Evolutionary conservation across 2,113 vertebrate species (phyloP).

Genomic region (Hyaena hyaena): DNA sequence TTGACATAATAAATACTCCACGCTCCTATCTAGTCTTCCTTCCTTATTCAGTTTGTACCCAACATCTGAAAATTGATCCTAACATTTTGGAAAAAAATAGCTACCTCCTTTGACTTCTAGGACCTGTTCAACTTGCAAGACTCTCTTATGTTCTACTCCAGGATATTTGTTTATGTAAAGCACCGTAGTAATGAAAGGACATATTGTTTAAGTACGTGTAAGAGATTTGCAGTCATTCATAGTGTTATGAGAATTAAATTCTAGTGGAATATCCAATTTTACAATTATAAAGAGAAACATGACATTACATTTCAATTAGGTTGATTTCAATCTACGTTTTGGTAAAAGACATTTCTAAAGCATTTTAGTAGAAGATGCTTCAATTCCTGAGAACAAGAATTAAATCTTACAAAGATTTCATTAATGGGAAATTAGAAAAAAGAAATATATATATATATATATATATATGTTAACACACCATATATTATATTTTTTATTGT

Average conservation of each 20-base stretch:
- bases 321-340: neutral
- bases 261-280: neutral
- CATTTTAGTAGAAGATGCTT: slow-evolving; percentile 6
- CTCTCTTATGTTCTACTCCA: neutral
- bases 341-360: neutral
- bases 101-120: slow-evolving; percentile 20
- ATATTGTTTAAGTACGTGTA: slow-evolving; percentile 9
- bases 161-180: neutral
- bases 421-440: neutral
- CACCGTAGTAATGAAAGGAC: neutral
- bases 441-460: neutral
- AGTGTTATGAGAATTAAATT: slow-evolving; percentile 21
- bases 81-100: slow-evolving; percentile 35
- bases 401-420: slow-evolving; percentile 30
- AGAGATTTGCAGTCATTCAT: slow-evolving; percentile 11
- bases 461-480: neutral
- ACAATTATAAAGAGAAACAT: neutral
- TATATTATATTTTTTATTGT: neutral
- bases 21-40: neutral
- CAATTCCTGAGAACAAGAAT: neutral
- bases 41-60: neutral
- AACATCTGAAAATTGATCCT: slow-evolving; percentile 47
- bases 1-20: neutral
- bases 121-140: neutral
- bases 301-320: neutral